Percentiles rank a stretch among this genome's conserved stretches.
phyloP scores from a whole-genome alignment of 92 coral and sea anemone species.

The Plumapathes pennacea region DNA sequence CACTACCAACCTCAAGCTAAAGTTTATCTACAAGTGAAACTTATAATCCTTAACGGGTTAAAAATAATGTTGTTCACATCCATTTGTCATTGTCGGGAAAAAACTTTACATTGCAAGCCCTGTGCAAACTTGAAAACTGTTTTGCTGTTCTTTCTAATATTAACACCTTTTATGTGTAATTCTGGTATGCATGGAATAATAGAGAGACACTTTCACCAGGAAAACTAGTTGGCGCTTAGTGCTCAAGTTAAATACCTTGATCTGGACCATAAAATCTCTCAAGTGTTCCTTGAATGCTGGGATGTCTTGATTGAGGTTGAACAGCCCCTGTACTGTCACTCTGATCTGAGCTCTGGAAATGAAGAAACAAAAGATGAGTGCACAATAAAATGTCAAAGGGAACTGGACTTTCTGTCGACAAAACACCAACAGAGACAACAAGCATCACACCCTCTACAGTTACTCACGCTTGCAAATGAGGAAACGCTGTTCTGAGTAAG shows the following conservation, averaged over 20 bases:
- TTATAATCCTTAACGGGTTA: too few relatives aligned
- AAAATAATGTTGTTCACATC: too few relatives aligned
- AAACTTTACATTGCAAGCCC: too few relatives aligned
- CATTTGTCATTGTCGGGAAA: too few relatives aligned
- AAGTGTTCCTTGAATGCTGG: constrained; percentile 99
- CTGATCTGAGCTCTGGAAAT: constrained; percentile 80
- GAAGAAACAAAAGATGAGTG: not conserved
- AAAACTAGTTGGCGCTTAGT: too few relatives aligned
- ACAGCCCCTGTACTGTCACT: constrained; percentile 91
- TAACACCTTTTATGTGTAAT: too few relatives aligned
- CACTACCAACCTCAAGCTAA: not conserved
- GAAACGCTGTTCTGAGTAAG: constrained; percentile 91
- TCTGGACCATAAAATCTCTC: constrained; percentile 96
- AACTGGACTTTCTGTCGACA: not conserved
- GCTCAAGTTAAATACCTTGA: constrained; percentile 57
- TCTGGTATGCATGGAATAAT: too few relatives aligned
- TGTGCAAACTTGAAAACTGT: too few relatives aligned
- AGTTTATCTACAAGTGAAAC: too few relatives aligned
- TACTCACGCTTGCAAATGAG: constrained; percentile 94
- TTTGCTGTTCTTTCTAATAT: too few relatives aligned
- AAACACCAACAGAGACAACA: not conserved
- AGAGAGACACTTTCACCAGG: too few relatives aligned
- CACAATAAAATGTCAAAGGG: not conserved
- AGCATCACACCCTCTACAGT: not conserved
- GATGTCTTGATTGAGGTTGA: constrained; percentile 93